Base-by-base conservation (phyloP, 1,140 invertebrate species). In the Zophobas morio region DNA sequence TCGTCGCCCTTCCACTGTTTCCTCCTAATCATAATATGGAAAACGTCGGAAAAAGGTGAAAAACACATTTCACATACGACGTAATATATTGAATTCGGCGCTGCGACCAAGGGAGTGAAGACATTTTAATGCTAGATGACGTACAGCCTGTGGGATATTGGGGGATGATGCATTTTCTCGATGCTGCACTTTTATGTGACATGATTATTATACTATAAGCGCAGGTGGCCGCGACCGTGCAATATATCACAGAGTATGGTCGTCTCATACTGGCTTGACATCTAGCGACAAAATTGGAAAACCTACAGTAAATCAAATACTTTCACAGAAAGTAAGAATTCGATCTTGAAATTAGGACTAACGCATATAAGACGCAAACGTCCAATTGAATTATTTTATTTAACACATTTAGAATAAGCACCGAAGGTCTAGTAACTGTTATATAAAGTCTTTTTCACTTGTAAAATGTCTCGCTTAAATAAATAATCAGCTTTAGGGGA, bases 171-270 rank as follows among this genome's bases (percentile, higher is more conserved):
- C 81, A 79, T 77, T 82, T 81, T 76, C 81, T 78, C 77, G 78
- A 81, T 79, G 74, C 78, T 51, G 76, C 78, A 72, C 75, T 81
- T 82, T 82, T 82, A 82, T 82, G 81, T 82, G 81, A 82, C 81
- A 82, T 82, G 81, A 82, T 82, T 82, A 82, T 82, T 82, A 82
- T 82, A 81, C 79, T 78, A 79, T 57, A 78, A 79, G 73, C 78
- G 78, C 80, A 81, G 80, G 80, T 81, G 80, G 80, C 74, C 63
- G 46, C 74, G 73, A 78, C 73, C 74, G 74, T 53, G 74, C 54
- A 57, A 76, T 79, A 76, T 76, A 79, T 76, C 42, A 60, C n/a
- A 73, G 77, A 63, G 76, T 80, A 42, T 72, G 36, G 42, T 20
- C 20, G 20, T 20, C 20, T 20, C 20, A 20, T 20, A 20, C 20